Base-by-base conservation (phyloP, 2,888 invertebrate genomes). In the Corbicula japonica region DNA sequence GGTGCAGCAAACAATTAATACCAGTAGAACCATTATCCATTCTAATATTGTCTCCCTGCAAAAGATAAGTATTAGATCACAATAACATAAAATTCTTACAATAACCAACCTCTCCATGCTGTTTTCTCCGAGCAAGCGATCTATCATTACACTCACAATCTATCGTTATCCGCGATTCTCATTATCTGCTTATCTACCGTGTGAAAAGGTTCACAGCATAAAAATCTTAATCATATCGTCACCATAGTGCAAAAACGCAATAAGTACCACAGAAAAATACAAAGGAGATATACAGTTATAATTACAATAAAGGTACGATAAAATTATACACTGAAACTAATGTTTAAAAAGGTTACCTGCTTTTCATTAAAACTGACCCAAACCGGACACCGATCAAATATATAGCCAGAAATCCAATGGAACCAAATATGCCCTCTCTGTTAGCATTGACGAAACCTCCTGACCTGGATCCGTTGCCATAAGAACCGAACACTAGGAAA, bases 371-470 rank as follows among this genome's bases (percentile, higher is more conserved):
- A 15, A 81, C 65, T n/a, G 35, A 52, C 6, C 91, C 91, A 50
- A 90, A 48, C 54, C 85, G 83, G 18, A 89, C 95, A 34, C 96
- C 96, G 78, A 96, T 95, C 74, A 98, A 94, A 93, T 97, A 98
- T 6, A 99, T 94, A 0, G 96, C 95, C 0, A 97, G 94, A 92
- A 97, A 98, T 1, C 99, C 99, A 0, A 96, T 94, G 30, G 96
- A 94, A 0, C 98, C 98, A 21, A 96, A 95, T 44, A 99, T 94
- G 0, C 99, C 99, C 94, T 99, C 99, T 72, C 97, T 95, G 93
- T 99, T 99, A 0, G 98, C 97, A 34, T 95, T 94, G 5, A 98
- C 83, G 56, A 97, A 94, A 71, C 94, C 94, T 70, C 94, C 94
- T 46, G 94, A 93, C 32, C 90, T 65, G n/a, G 77, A 58, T 3